Percentiles rank a stretch among this genome's conserved stretches.
Evolutionary conservation across 2,888 invertebrate species (phyloP).

Genomic region (Rhamnusium bicolor): DNA sequence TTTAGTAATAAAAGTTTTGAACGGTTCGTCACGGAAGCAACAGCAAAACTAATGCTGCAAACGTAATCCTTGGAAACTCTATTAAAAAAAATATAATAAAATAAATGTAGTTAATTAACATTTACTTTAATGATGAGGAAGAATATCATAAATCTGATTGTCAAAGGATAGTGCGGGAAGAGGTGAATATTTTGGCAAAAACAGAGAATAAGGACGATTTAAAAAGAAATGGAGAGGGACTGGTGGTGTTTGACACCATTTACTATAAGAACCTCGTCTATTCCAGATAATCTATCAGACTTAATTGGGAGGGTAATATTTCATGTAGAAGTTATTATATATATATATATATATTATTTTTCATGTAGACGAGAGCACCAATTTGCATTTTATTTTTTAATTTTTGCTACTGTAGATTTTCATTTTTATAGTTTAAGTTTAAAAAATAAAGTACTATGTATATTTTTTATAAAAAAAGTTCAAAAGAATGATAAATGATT

Average conservation of each 20-base stretch:
- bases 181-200: background rate
- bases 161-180: background rate
- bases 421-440: too few species aligned
- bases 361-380: background rate
- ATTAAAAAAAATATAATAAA: background rate
- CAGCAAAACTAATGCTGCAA: background rate
- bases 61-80: background rate
- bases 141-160: background rate
- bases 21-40: constrained; percentile 1
- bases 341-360: too few species aligned
- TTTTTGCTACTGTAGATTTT: background rate
- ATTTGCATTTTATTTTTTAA: background rate
- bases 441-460: too few species aligned
- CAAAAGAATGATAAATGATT: too few species aligned
- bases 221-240: constrained; percentile 34
- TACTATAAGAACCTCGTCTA: constrained; percentile 29
- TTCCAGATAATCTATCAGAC: constrained; percentile 53
- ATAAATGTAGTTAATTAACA: background rate
- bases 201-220: background rate
- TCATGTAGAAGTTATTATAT: background rate
- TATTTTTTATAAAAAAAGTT: too few species aligned
- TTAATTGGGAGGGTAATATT: constrained; percentile 49
- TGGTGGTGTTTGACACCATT: constrained; percentile 54
- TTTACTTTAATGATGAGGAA: background rate
- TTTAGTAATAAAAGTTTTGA: background rate